phyloP scores from a whole-genome alignment of 2,797 vertebrate species.

The Xyrichtys novacula region DNA sequence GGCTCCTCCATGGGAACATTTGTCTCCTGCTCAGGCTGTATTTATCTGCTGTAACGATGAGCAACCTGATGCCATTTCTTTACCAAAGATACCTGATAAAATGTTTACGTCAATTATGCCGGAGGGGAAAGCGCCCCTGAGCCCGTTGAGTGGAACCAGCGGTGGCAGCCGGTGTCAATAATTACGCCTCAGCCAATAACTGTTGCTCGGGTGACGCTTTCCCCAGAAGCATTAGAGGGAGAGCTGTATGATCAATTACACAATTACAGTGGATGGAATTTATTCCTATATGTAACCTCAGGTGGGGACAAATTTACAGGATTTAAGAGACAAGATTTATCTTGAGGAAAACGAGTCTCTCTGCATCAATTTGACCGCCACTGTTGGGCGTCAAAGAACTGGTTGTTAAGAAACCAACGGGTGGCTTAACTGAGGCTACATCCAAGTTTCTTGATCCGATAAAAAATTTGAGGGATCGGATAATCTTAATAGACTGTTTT shows the following conservation, averaged over 20 bases:
- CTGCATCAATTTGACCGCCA: too few species aligned
- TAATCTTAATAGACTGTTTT: too few species aligned
- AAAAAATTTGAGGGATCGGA: too few species aligned
- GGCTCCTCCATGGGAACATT: slow-evolving; percentile 57
- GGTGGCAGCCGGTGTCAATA: slow-evolving; percentile 62
- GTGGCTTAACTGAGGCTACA: too few species aligned
- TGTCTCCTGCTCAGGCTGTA: slow-evolving; percentile 60
- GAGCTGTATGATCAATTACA: slow-evolving; percentile 62
- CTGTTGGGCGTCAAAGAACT: too few species aligned
- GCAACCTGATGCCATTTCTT: slow-evolving; percentile 46
- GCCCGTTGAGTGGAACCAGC: slow-evolving; percentile 64
- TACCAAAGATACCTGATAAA: slow-evolving; percentile 67
- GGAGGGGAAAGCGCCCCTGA: slow-evolving; percentile 54
- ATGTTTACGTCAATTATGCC: slow-evolving; percentile 68
- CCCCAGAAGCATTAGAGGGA: slow-evolving; percentile 43
- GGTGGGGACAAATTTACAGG: slow-evolving; percentile 32
- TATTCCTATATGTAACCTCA: slow-evolving; percentile 34
- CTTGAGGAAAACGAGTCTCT: slow-evolving; percentile 24
- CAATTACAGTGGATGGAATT: slow-evolving; percentile 54
- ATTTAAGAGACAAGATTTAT: slow-evolving; percentile 3
- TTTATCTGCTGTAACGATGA: slow-evolving; percentile 66
- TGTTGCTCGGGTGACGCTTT: slow-evolving; percentile 44
- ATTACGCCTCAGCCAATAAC: slow-evolving; percentile 64
- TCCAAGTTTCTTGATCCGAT: too few species aligned
- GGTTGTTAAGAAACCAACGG: too few species aligned